A percentile compares a stretch with the other conserved stretches of the same genome.
These are phyloP conservation scores for Drepana falcataria DNA, from an alignment of 2,888 invertebrate species.

Conservation along the genomic window DNA sequence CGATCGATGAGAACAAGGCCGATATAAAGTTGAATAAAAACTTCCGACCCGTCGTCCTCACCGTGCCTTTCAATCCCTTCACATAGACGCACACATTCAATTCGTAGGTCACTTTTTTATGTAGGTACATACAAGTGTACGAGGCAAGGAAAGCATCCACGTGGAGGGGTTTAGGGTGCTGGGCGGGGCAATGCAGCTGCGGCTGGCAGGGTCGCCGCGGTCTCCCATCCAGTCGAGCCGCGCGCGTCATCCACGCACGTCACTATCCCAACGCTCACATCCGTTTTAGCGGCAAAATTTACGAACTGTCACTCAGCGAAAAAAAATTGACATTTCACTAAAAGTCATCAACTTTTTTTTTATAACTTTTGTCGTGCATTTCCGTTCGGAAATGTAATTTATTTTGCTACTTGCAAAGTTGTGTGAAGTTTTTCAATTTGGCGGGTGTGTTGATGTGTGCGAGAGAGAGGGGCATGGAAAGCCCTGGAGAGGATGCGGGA, in stretches of 20 bases:
- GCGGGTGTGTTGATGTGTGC: conserved; percentile 72
- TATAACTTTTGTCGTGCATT: conserved; percentile 16
- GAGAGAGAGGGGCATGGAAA: conserved; percentile 72
- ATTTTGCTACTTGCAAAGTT: conserved; percentile 22
- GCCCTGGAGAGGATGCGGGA: conserved; percentile 72
- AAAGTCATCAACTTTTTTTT: conserved; percentile 16
- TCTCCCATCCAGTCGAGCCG: conserved; percentile 60
- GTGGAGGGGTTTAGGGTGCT: conserved; percentile 65
- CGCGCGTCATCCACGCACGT: conserved; percentile 58
- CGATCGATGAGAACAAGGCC: conserved; percentile 39
- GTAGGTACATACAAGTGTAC: conserved; percentile 52
- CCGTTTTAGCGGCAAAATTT: conserved; percentile 35
- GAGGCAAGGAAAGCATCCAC: conserved; percentile 58
- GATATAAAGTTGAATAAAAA: conserved; percentile 45
- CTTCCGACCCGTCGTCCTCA: conserved; percentile 35
- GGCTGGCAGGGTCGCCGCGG: conserved; percentile 49
- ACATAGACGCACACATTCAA: conserved; percentile 37
- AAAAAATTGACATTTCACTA: conserved; percentile 4
- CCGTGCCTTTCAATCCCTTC: conserved; percentile 44
- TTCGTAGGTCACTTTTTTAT: conserved; percentile 44
- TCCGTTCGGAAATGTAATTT: conserved; percentile 4
- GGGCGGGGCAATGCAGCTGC: conserved; percentile 73
- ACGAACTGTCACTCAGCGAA: conserved; percentile 11
- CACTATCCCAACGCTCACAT: conserved; percentile 37
- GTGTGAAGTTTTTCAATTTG: conserved; percentile 62